Base-by-base conservation (phyloP, 1,140 invertebrate species). In the Trachelipus rathkii region DNA sequence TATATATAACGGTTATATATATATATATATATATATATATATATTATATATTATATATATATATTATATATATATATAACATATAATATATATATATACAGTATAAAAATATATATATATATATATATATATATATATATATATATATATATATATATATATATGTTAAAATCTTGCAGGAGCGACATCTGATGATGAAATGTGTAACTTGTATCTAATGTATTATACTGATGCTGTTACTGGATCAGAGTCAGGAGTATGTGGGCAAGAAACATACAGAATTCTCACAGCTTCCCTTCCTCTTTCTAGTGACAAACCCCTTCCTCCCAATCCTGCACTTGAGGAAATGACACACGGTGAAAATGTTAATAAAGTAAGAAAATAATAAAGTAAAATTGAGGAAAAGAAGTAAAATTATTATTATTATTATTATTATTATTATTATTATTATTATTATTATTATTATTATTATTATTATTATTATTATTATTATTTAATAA, bases 171-270 rank as follows among this genome's bases (percentile, higher is more conserved):
- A 19, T 71, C 9, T 71, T 60, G 11, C 78, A 83, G 88, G 89
- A 44, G 81, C 85, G 15, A 89, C 88, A 10, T 85, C 88, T 15
- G 85, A 84, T 44, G 89, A 91, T 84, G 90, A 91, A 83, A 91
- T 91, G 90, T 91, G 90, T 84, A 91, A 91, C 82, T 86, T 91
- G 72, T 91, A 91, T 83, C 82, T 90, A 15, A 90, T 91, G 89
- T 91, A 88, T 82, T 91, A 88, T 82, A 87, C 86, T 0, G 84
- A 86, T 44, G 76, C 80, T 0, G 78, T 75, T 44, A 13, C n/a
- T 9, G 81, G 81, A 3, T 71, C 76, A 0, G 75, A 82, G 21
- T 78, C 50, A 67, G 70, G 72, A 13, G 70, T 66, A 6, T 84
- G 84, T 74, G 69, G 72, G 0, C 76, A 72, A 21, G 75, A 79